Base-by-base conservation (phyloP, 2,797 vertebrate genomes). In the Poecilia picta region DNA sequence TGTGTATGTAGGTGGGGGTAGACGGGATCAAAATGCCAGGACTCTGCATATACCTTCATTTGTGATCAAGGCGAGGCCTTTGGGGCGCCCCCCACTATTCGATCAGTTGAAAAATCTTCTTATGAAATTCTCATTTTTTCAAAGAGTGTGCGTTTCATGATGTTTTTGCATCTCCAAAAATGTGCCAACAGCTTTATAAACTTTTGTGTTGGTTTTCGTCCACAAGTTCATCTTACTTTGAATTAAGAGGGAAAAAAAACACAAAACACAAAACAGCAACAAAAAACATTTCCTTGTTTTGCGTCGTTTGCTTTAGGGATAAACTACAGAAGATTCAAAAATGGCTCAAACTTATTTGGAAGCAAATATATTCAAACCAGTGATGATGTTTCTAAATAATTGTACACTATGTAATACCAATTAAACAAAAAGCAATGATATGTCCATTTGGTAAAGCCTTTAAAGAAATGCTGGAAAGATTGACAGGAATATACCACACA, bases 61-160 rank as follows among this genome's bases (percentile, higher is more conserved):
- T 76, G 82, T 36, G 87, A 92, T 95, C 89, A 94, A 94, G 92
- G 83, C 73, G 25, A 93, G 91, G 88, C 91, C 93, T 95, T 93
- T 91, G 88, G 92, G 93, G 91, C 85, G 89, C 86, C 85, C 83
- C 74, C 76, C 25, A 53, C 73, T 72, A 74, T 88, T 86, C 57
- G 70, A 80, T 83, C 73, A 85, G 86, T 88, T 88, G 88, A 83
- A 93, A 93, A 89, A 80, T 72, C 87, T 83, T 55, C 85, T 88
- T 79, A 89, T 91, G 83, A 93, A 93, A 93, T 87, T 85, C 88
- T 89, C 79, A 83, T 88, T 87, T 91, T 91, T 89, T 90, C 81
- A 83, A 90, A 89, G 87, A 86, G 39, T 73, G 73, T 90, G 87
- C 80, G 87, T 89, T 89, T 88, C 80, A 78, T 81, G 87, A 78